phyloP scores from a whole-genome alignment of 2,113 vertebrate genomes.

The Zingel zingel region DNA sequence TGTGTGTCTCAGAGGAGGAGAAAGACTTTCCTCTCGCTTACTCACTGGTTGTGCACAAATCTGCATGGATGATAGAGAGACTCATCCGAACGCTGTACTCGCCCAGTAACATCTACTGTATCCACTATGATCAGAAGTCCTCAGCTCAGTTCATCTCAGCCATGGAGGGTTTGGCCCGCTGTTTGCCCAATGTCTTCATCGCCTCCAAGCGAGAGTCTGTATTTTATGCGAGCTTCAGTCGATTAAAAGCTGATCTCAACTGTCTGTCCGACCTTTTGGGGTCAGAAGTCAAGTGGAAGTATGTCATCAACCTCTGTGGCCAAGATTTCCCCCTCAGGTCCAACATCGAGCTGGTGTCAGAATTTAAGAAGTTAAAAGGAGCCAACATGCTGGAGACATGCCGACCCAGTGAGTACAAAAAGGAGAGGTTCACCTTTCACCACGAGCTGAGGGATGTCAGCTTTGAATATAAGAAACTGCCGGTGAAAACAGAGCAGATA shows the following conservation, averaged over 20 bases:
- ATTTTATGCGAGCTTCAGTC: constrained; percentile 54
- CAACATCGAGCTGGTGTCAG: constrained; percentile 67
- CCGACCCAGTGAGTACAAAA: constrained; percentile 24
- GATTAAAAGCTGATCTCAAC: constrained; percentile 70
- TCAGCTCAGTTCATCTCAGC: constrained; percentile 55
- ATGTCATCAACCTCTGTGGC: constrained; percentile 75
- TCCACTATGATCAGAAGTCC: constrained; percentile 76
- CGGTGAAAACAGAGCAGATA: constrained; percentile 21
- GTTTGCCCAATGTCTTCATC: constrained; percentile 73
- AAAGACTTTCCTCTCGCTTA: constrained; percentile 67
- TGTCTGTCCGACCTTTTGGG: constrained; percentile 66
- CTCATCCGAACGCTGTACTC: constrained; percentile 62
- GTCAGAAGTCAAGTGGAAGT: constrained; percentile 69
- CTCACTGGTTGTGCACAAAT: constrained; percentile 75
- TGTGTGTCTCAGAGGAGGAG: constrained; percentile 58
- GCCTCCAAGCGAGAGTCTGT: constrained; percentile 58
- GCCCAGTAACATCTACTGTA: constrained; percentile 64
- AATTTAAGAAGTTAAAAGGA: constrained; percentile 56
- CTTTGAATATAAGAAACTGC: constrained; percentile 57
- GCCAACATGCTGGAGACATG: constrained; percentile 67
- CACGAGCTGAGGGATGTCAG: constrained; percentile 23
- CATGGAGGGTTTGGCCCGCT: constrained; percentile 57
- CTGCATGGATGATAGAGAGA: constrained; percentile 70
- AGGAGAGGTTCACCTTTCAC: constrained; percentile 52
- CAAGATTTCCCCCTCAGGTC: constrained; percentile 75